phyloP scores from a whole-genome alignment of 2,888 invertebrate genomes.

The Ectropis crepuscularia region DNA sequence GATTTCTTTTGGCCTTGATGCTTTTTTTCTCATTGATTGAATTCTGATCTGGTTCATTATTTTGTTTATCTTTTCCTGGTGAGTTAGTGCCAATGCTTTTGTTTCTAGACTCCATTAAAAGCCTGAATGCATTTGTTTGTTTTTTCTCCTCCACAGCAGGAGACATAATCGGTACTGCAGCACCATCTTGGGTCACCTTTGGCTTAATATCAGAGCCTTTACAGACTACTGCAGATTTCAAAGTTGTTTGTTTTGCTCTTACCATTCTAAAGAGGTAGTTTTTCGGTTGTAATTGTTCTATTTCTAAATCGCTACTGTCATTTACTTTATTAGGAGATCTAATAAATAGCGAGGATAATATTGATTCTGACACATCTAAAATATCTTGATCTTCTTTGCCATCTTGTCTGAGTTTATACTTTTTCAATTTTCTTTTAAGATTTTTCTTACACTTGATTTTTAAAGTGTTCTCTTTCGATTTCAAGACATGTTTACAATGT shows the following conservation, averaged over 20 bases:
- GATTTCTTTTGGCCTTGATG: slow-evolving; percentile 76
- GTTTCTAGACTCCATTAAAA: slow-evolving; percentile 88
- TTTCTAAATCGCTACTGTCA: slow-evolving; percentile 36
- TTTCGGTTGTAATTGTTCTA: slow-evolving; percentile 53
- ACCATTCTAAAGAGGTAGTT: slow-evolving; percentile 75
- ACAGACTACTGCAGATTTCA: slow-evolving; percentile 38
- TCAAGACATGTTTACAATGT: slow-evolving; percentile 50
- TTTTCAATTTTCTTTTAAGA: slow-evolving; percentile 70
- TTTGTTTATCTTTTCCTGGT: slow-evolving; percentile 81
- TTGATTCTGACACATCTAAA: slow-evolving; percentile 69
- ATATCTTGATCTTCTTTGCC: slow-evolving; percentile 76
- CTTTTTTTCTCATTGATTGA: slow-evolving; percentile 60
- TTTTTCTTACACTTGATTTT: slow-evolving; percentile 62
- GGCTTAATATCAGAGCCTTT: slow-evolving; percentile 28
- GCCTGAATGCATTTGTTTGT: slow-evolving; percentile 85
- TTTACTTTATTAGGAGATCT: slow-evolving; percentile 59
- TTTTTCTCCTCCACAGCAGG: slow-evolving; percentile 55
- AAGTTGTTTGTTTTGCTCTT: slow-evolving; percentile 52
- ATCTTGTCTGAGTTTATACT: slow-evolving; percentile 73
- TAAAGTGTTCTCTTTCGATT: slow-evolving; percentile 59
- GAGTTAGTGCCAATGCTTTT: slow-evolving; percentile 87
- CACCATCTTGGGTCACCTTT: slow-evolving; percentile 25
- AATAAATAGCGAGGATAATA: slow-evolving; percentile 63
- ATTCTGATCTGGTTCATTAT: slow-evolving; percentile 53
- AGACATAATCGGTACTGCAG: slow-evolving; percentile 24